These are phyloP conservation scores for Rhopalosiphum nymphaeae DNA, from an alignment of 2,888 invertebrate genomes.

Conservation along the genomic window DNA sequence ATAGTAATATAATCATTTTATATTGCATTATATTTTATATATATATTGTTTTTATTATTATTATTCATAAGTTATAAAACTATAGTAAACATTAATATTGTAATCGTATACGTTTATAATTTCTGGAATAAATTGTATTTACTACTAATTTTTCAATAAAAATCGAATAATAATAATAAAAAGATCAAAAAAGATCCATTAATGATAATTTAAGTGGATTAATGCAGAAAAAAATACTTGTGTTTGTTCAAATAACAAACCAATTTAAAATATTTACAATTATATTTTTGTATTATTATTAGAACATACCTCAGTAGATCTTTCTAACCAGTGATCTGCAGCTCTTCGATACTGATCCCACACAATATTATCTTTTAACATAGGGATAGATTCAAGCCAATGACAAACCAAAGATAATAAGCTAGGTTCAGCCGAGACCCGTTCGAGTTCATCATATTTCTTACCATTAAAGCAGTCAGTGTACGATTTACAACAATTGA, in stretches of 20 bases:
- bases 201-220: background rate
- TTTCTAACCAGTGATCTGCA: conserved; percentile 69
- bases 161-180: background rate
- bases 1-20: background rate
- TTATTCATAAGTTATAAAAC: background rate
- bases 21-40: no score
- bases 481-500: conserved; percentile 95
- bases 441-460: conserved; percentile 74
- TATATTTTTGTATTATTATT: background rate
- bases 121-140: background rate
- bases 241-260: background rate
- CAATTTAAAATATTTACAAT: background rate
- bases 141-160: background rate
- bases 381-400: conserved; percentile 95
- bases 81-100: background rate
- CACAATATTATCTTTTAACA: conserved; percentile 26
- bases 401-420: conserved; percentile 87
- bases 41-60: no score
- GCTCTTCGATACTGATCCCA: conserved; percentile 55
- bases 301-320: conserved; percentile 74
- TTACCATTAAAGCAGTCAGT: conserved; percentile 85
- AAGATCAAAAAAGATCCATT: background rate
- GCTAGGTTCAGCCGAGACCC: conserved; percentile 87
- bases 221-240: background rate
- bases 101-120: background rate